Conservation (phyloP, 2,797 vertebrate species). For the Monodelphis domestica region DNA sequence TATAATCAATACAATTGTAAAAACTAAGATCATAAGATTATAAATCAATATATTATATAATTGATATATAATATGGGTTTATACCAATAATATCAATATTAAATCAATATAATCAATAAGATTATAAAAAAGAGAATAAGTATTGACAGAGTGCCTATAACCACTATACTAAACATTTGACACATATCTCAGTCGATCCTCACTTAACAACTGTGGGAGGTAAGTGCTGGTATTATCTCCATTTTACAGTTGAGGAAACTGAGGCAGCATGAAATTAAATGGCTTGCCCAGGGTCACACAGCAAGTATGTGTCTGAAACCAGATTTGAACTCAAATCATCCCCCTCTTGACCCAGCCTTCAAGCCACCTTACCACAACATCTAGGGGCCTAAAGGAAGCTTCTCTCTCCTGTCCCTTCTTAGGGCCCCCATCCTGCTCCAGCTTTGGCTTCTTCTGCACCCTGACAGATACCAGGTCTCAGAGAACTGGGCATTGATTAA, state of each 20-base stretch:
- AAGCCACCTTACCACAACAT: not conserved
- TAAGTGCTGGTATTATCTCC: not conserved
- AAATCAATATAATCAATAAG: no score
- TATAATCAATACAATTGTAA: no score
- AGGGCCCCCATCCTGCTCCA: no score
- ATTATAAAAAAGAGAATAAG: not conserved
- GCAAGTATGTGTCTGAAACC: not conserved
- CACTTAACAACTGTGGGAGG: not conserved
- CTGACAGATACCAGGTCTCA: no score
- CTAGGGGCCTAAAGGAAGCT: not conserved
- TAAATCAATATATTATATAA: no score
- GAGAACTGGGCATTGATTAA: no score
- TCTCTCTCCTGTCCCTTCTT: not conserved
- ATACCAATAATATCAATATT: no score
- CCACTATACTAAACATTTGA: not conserved
- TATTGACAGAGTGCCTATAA: not conserved
- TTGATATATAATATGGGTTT: no score
- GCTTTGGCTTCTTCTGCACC: no score
- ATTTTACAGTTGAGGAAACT: not conserved
- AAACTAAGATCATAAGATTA: no score
- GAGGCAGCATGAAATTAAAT: not conserved
- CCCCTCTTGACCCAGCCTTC: not conserved
- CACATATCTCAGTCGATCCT: not conserved
- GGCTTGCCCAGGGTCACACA: no score
- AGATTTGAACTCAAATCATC: not conserved